Evolutionary conservation across 1,140 invertebrate species (phyloP).

Genomic region (Yoshiicerus persimilis): DNA sequence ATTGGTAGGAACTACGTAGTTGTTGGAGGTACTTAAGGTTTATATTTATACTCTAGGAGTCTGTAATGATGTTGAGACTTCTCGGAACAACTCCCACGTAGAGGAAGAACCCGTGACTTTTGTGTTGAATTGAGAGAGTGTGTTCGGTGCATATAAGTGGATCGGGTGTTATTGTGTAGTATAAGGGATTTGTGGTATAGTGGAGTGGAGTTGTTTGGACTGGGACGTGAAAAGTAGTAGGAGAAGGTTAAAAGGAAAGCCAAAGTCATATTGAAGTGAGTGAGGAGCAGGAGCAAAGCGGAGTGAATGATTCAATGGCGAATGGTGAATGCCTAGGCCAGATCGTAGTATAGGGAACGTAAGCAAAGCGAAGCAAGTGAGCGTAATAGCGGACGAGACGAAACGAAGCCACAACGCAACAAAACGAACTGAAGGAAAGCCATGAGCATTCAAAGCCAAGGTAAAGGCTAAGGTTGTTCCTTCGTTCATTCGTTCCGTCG

Average conservation of each 20-base stretch:
- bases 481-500: not conserved
- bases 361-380: no score
- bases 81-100: not conserved
- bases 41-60: not conserved
- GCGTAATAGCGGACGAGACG: no score
- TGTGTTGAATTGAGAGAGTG: not conserved
- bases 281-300: not conserved
- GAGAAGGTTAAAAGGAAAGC: constrained; percentile 11
- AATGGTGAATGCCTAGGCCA: not conserved
- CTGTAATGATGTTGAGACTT: not conserved
- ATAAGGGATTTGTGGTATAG: not conserved
- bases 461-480: constrained; percentile 8
- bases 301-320: not conserved
- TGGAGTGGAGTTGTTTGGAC: not conserved
- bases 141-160: not conserved
- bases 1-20: not conserved
- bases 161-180: not conserved
- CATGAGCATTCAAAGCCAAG: not conserved
- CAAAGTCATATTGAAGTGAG: not conserved
- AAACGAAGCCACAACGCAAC: not conserved
- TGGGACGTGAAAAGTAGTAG: not conserved
- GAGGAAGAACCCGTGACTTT: not conserved
- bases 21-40: not conserved
- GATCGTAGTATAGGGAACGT: not conserved
- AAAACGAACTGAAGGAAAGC: not conserved